Evolutionary conservation across 2,113 vertebrate species (phyloP), one percentile per base, ranked within the genome.

Genomic region (Microcebus murinus): DNA sequence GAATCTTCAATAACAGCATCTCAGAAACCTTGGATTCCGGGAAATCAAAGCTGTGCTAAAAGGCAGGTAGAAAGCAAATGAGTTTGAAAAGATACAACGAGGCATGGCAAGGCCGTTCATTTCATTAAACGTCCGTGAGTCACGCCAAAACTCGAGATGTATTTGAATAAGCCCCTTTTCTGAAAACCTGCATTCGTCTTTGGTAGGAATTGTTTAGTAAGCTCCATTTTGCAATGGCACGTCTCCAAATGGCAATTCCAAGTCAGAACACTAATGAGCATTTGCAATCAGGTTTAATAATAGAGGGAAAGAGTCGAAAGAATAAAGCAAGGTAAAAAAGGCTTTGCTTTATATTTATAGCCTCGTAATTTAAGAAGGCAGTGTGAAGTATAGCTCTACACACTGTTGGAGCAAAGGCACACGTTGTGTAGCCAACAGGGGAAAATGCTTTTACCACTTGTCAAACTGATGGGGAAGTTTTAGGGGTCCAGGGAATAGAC

Each of bases 41-140:
- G 15, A 11, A 42, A 65, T 12, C 34, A 4, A 12, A 42, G 27
- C 11, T 11, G 1, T 8, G 17, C 17, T 27, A 3, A 29, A 83
- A 1, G 48, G 21, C 1, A 50, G 12, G 1, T 6, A 4, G 25
- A 13, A 65, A 36, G 12, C 11, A 67, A 11, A 0, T 36, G 79
- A 45, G 17, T 83, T 42, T 67, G 29, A 29, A 83, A 67, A 67
- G 45, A 21, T 65, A 74, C 5, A 1, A 29, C 13, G 18, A 81
- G 65, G 42, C 39, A n/a, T 31, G 13, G 23, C 12, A 71, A 70
- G 52, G 14, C 13, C 4, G 2, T 31, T 34, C 17, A 15, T 52
- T 52, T 42, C 57, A 52, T 61, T 52, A 92, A 57, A 84, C 59
- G 39, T 48, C 31, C 25, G 14, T 1, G 3, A 84, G 34, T 77